phyloP scores from a whole-genome alignment of 2,888 invertebrate species.

The Corbicula japonica region DNA sequence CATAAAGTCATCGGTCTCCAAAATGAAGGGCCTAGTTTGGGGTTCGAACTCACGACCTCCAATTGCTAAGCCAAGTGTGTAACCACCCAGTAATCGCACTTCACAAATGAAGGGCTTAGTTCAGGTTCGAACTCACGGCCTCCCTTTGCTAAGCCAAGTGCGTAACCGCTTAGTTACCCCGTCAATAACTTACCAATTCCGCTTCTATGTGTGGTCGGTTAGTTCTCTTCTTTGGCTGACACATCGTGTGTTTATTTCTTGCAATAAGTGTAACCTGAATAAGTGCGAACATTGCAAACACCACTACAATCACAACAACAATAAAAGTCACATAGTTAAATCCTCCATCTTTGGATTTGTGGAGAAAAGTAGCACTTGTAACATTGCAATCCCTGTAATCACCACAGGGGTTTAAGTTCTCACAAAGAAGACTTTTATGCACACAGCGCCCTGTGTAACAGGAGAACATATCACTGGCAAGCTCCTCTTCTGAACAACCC shows the following conservation, averaged over 20 bases:
- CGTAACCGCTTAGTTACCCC: too few relatives aligned
- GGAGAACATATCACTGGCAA: constrained; percentile 41
- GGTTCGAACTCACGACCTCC: too few relatives aligned
- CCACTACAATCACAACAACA: constrained; percentile 29
- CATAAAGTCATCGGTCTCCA: too few relatives aligned
- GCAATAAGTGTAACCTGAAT: constrained; percentile 48
- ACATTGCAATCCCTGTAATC: constrained; percentile 48
- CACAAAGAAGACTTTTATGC: constrained; percentile 43
- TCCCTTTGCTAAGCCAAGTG: too few relatives aligned
- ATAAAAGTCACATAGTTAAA: constrained; percentile 33
- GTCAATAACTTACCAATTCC: constrained; percentile 33
- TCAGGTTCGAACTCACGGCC: too few relatives aligned
- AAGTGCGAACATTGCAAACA: constrained; percentile 50
- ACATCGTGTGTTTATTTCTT: constrained; percentile 33
- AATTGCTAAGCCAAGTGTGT: too few relatives aligned
- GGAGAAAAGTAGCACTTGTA: not conserved
- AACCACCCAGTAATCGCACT: too few relatives aligned
- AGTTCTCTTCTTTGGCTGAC: constrained; percentile 13
- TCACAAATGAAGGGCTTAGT: too few relatives aligned
- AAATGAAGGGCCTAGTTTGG: too few relatives aligned
- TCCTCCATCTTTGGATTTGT: constrained; percentile 11
- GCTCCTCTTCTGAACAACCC: constrained; percentile 41
- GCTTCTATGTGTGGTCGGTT: constrained; percentile 32
- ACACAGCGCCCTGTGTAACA: constrained; percentile 56
- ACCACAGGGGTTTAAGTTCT: constrained; percentile 54